A percentile compares a stretch with the other conserved stretches of the same genome.
Evolutionary conservation across 2,888 invertebrate species (phyloP).

Genomic region (Pegoplata infirma): DNA sequence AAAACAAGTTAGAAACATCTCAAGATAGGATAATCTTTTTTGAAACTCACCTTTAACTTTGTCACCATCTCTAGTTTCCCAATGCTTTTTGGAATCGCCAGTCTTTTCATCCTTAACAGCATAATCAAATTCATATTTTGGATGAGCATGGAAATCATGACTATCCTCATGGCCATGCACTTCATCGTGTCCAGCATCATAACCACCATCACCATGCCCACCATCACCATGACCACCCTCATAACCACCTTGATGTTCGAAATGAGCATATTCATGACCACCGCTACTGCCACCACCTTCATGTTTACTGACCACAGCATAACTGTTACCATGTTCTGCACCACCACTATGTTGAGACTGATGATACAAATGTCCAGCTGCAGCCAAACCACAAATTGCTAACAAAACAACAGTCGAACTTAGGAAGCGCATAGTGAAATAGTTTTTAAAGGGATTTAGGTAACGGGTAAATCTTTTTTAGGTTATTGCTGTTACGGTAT

Average conservation of each 20-base stretch:
- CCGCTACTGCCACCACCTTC: slow-evolving; percentile 65
- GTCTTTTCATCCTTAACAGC: slow-evolving; percentile 77
- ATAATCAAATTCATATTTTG: slow-evolving; percentile 76
- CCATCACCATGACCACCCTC: slow-evolving; percentile 64
- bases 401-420: slow-evolving; percentile 47
- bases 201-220: slow-evolving; percentile 37
- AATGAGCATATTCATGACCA: slow-evolving; percentile 41
- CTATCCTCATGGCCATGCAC: slow-evolving; percentile 34
- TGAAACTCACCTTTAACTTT: slow-evolving; percentile 70
- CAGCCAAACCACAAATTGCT: slow-evolving; percentile 58
- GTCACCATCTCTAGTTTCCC: slow-evolving; percentile 79
- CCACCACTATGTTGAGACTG: slow-evolving; percentile 57
- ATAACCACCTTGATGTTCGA: too few relatives aligned
- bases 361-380: slow-evolving; percentile 63
- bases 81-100: slow-evolving; percentile 77
- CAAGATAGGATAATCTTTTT: too few relatives aligned
- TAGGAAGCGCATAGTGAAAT: slow-evolving; percentile 47
- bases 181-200: slow-evolving; percentile 27
- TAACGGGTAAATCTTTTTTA: not conserved
- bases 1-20: not conserved
- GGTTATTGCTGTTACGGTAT: too few relatives aligned
- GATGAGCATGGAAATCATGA: slow-evolving; percentile 65
- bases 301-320: slow-evolving; percentile 70
- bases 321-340: slow-evolving; percentile 68
- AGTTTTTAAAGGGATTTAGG: not conserved